Evolutionary conservation across 1,140 invertebrate species (phyloP).

Genomic region (Yoshiicerus persimilis): DNA sequence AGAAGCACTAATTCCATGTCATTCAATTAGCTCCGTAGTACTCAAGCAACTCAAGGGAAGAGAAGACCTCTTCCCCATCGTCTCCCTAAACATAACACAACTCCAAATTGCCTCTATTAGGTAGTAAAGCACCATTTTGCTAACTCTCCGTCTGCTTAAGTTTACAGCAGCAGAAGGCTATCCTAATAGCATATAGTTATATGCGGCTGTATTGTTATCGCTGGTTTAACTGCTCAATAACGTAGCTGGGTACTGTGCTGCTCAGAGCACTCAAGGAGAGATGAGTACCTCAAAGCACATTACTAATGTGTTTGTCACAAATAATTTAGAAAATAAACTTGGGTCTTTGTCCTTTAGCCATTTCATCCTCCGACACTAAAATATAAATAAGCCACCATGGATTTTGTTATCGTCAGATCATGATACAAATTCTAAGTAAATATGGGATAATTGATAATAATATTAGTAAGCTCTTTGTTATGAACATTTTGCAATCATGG

Average conservation of each 20-base stretch:
- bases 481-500: no score
- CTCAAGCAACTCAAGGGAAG: neutral
- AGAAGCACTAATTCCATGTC: conserved; percentile 15
- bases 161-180: neutral
- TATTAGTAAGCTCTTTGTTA: no score
- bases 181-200: neutral
- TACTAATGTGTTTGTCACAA: neutral
- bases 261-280: neutral
- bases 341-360: neutral
- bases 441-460: no score
- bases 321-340: neutral
- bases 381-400: neutral
- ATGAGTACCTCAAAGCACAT: neutral
- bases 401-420: neutral
- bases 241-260: neutral
- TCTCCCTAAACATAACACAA: neutral
- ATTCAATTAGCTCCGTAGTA: conserved; percentile 20
- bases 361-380: neutral
- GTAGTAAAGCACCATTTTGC: neutral
- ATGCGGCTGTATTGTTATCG: neutral
- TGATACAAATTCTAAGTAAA: neutral
- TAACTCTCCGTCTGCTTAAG: neutral
- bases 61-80: neutral
- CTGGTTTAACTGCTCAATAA: neutral
- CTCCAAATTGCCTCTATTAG: neutral